Evolutionary conservation across 2,113 vertebrate species (phyloP), one percentile per base, ranked within the genome.

Genomic region (Hiodon tergisus): DNA sequence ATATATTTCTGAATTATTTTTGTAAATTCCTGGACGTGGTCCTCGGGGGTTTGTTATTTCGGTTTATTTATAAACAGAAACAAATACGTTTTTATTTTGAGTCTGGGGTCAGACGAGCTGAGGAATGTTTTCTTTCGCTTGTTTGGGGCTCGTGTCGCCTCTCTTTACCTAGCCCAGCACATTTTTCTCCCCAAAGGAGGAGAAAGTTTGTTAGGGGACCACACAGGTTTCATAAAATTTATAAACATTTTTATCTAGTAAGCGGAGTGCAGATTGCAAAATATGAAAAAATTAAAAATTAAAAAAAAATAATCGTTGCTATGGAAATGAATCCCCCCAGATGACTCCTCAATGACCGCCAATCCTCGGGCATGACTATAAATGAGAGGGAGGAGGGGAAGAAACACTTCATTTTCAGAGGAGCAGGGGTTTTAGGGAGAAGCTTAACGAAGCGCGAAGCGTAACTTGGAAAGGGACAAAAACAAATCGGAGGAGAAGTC

Each of bases 391-490:
- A 76, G 11, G 66, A 65, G 76, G 84, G 77, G 80, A 83, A 79
- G 80, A 7, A 65, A 79, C 74, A 76, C 50, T 73, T 54, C 82
- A 87, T 86, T 78, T 82, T 78, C 79, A 81, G 69, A 60, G 83
- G 86, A 87, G 88, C 73, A 74, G 77, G 88, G 83, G 86, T 78
- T 78, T 83, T 79, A 83, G 83, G 78, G 80, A 78, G 85, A 84
- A 84, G 86, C 80, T 85, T 84, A 78, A 84, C 80, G 83, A 86
- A 88, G 81, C 89, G 87, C 90, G 89, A 89, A 89, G 84, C 85
- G 82, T 82, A 87, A 86, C 86, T 85, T 84, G 83, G 76, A 83
- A 83, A 77, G 83, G 81, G 83, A 90, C 87, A 90, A 89, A 91
- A 87, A 61, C 81, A 78, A 73, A 67, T 74, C 84, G 79, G 80